A percentile compares a stretch with the other conserved stretches of the same genome.
phyloP scores from a whole-genome alignment of 2,888 invertebrate genomes.

The Drosophila dives region DNA sequence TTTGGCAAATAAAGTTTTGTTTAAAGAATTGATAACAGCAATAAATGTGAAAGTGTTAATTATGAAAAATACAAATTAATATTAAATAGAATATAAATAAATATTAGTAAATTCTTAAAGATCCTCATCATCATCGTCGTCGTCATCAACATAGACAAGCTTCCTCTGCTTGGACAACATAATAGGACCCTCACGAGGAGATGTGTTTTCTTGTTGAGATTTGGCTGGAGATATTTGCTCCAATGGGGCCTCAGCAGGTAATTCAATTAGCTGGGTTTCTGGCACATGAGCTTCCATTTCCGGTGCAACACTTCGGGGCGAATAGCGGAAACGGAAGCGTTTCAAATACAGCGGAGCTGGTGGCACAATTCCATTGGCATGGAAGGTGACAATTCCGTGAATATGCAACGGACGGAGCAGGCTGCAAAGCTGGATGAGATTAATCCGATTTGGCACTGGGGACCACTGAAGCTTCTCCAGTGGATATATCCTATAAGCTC shows the following conservation, averaged over 20 bases:
- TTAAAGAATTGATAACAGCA: neutral
- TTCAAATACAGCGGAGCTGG: slow-evolving; percentile 50
- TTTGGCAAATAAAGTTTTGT: neutral
- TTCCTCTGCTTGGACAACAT: slow-evolving; percentile 18
- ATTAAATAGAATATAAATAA: neutral
- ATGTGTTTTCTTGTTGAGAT: neutral
- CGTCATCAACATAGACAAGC: slow-evolving; percentile 35
- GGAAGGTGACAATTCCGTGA: slow-evolving; percentile 47
- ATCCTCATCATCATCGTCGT: slow-evolving; percentile 6
- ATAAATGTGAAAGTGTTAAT: neutral
- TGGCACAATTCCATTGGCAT: slow-evolving; percentile 25
- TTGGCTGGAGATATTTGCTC: neutral
- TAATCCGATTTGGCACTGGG: slow-evolving; percentile 54
- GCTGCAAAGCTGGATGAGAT: slow-evolving; percentile 63
- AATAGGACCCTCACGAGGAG: neutral
- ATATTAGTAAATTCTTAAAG: neutral
- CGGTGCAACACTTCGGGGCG: slow-evolving; percentile 10
- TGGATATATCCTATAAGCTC: neutral
- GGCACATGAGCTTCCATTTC: slow-evolving; percentile 2
- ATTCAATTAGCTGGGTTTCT: slow-evolving; percentile 10
- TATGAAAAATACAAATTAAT: neutral
- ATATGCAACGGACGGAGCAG: slow-evolving; percentile 58
- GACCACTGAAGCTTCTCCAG: slow-evolving; percentile 48
- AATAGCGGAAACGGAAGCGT: slow-evolving; percentile 32
- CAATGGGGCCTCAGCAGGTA: neutral